Evolutionary conservation across 1,140 invertebrate species (phyloP), one percentile per base, ranked within the genome.

Genomic region (Drosophila quadrilineata): DNA sequence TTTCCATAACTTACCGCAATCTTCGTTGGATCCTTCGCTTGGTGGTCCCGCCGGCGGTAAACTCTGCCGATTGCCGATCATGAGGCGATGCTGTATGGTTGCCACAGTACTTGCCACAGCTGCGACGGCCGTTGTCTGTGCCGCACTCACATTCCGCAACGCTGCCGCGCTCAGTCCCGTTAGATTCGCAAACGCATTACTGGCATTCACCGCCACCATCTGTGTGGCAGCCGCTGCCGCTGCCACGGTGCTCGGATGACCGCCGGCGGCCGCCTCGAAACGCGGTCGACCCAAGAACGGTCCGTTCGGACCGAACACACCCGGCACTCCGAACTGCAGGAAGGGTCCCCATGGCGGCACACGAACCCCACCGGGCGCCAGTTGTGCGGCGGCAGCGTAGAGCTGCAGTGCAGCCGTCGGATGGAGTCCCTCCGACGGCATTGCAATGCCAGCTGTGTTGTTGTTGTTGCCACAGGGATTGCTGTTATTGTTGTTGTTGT

Each of bases 11-110:
- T 91, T 90, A 71, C 91, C 91, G 14, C 91, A 90, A 75, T 92
- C 92, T 64, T 92, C 92, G 62, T 92, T 92, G 16, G 91, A 92
- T 58, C 92, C 91, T 49, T 92, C 92, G 56, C 92, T 92, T n/a
- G 91, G 91, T 49, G 91, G 89, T 17, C 88, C 89, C 19, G 86
- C 84, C 53, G 86, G 88, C 56, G 77, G 74, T 60, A 88, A 45
- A 26, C 71, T 88, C 54, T 88, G 87, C 22, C 88, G 76, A 60
- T 89, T 89, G 38, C 84, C 85, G 10, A 87, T 88, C 77, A 89
- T 76, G 22, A 89, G 71, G 1, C 87, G 87, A 52, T 89, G 88
- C 53, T 89, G 88, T 29, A 88, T 88, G 24, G 86, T 89, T 8
- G 82, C 88, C 29, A 89, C 79, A 0, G 88, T 89, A 46, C 70